A percentile compares a stretch with the other conserved stretches of the same genome.
Evolutionary conservation across 2,888 invertebrate species (phyloP).

Genomic region (Hypomecis punctinalis): DNA sequence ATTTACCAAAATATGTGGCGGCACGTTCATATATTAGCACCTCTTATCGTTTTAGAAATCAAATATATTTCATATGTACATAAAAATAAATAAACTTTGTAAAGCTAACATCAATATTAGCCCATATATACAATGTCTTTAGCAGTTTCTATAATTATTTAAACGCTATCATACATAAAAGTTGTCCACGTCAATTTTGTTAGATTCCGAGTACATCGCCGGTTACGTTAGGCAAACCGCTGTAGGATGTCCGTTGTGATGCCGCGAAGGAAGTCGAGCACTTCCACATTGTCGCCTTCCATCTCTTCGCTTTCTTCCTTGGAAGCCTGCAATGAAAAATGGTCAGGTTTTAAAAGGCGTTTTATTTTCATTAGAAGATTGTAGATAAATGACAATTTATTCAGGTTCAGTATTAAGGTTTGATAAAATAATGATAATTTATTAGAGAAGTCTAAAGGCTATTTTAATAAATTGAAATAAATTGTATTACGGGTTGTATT

Average conservation of each 20-base stretch:
- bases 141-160: constrained; percentile 17
- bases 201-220: constrained; percentile 21
- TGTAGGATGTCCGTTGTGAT: constrained; percentile 76
- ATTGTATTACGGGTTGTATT: constrained; percentile 10
- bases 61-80: constrained; percentile 12
- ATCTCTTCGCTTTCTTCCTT: constrained; percentile 53
- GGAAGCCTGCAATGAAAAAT: constrained; percentile 56
- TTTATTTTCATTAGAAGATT: constrained; percentile 32
- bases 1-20: constrained; percentile 9
- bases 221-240: constrained; percentile 62
- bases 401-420: constrained; percentile 21
- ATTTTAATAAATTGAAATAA: constrained; percentile 23
- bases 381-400: constrained; percentile 29
- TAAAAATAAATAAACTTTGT: constrained; percentile 16
- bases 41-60: constrained; percentile 18
- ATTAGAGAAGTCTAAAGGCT: constrained; percentile 16
- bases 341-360: constrained; percentile 20
- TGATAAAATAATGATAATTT: constrained; percentile 25
- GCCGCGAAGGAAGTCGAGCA: constrained; percentile 74
- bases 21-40: constrained; percentile 23
- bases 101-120: constrained; percentile 28
- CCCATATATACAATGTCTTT: constrained; percentile 30
- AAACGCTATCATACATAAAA: constrained; percentile 8
- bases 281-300: constrained; percentile 65
- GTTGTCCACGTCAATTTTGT: constrained; percentile 2